Base-by-base conservation (phyloP, 2,113 vertebrate genomes). In the Eira barbara region DNA sequence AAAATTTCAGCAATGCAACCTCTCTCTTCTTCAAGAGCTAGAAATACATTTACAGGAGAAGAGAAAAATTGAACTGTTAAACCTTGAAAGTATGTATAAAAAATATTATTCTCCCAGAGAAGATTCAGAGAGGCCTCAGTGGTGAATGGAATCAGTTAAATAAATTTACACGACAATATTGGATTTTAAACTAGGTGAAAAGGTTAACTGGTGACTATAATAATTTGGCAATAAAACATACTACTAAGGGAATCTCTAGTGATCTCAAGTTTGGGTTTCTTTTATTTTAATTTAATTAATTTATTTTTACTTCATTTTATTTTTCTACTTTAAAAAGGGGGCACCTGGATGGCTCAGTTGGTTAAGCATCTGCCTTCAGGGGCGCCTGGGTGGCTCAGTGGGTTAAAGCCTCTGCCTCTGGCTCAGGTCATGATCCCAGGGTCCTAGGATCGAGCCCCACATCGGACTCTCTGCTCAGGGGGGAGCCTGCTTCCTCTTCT, bases 21-120 rank as follows among this genome's bases (percentile, higher is more conserved):
- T 59, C 83, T 96, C 20, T 94, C 27, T 94, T 97, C n/a, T 83
- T 20, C 34, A 95, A 91, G 15, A 95, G 61, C 67, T 91, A 91
- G 21, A 92, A 78, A 82, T 92, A 47, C 25, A 89, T 95, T 97
- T 92, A 86, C 6, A 83, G 73, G 3, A 84, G 82, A 81, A 93
- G 27, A 93, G 25, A 93, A 97, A 97, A 74, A 23, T 45, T n/a
- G 34, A 94, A 82, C 10, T 52, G 65, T 61, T 47, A 59, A 89
- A 61, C 2, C 7, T 88, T 65, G 47, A 39, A 94, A 96, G 13
- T 73, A 36, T 21, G 47, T 31, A 85, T 20, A 76, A 67, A 63
- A 17, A 94, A 9, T 0, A 57, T 78, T 78, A 42, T 82, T 87
- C 36, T 78, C 23, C 12, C 45, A 17, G 31, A 71, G 29, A 65